Percentiles rank a stretch among this genome's conserved stretches.
phyloP scores from a whole-genome alignment of 2,113 vertebrate genomes.

The Nanorana parkeri region DNA sequence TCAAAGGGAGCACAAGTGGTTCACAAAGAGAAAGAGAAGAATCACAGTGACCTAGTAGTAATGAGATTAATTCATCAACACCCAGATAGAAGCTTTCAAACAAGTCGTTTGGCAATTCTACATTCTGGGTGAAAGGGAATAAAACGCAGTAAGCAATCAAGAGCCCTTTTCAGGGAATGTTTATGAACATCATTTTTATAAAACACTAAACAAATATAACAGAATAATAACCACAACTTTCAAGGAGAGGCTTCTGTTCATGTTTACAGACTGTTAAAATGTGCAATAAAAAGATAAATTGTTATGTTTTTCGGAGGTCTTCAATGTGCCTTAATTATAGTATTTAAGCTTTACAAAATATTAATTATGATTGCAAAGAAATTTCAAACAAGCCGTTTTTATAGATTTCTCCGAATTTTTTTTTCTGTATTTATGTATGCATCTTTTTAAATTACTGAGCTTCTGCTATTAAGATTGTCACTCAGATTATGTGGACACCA shows the following conservation, averaged over 20 bases:
- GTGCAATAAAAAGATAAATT: neutral
- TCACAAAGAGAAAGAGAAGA: slow-evolving; percentile 27
- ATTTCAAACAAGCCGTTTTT: slow-evolving; percentile 10
- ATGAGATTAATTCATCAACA: slow-evolving; percentile 38
- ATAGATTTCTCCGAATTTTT: neutral
- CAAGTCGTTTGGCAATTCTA: slow-evolving; percentile 1
- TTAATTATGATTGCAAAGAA: neutral
- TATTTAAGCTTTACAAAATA: slow-evolving; percentile 15
- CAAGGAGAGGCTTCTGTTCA: neutral
- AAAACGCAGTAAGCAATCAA: slow-evolving; percentile 5
- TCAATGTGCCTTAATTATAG: slow-evolving; percentile 21
- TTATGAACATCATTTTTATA: neutral
- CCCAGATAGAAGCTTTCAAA: slow-evolving; percentile 30
- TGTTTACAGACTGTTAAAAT: neutral
- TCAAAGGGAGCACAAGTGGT: slow-evolving; percentile 23
- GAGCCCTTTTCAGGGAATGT: neutral
- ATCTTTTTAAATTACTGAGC: slow-evolving; percentile 19
- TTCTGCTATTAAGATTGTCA: slow-evolving; percentile 35
- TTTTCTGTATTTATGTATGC: neutral
- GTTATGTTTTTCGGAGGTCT: neutral
- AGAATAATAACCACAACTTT: neutral
- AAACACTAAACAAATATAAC: slow-evolving; percentile 5
- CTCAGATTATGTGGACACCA: slow-evolving; percentile 35
- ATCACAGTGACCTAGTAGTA: slow-evolving; percentile 18
- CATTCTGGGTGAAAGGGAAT: slow-evolving; percentile 1